Conservation (phyloP, 2,888 invertebrate genomes). For the Bembecia ichneumoniformis region DNA sequence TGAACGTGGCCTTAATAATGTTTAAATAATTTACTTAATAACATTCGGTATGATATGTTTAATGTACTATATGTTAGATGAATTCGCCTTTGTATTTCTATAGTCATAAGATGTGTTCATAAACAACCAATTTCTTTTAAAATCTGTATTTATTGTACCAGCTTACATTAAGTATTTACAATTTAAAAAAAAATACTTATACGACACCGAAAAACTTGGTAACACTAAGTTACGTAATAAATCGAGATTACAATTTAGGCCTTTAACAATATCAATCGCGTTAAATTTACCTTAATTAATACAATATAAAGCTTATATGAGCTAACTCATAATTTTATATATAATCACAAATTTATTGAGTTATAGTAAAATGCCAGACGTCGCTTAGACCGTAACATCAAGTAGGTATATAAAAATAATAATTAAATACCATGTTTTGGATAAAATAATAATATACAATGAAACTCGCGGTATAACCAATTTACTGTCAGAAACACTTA, state of each 20-base stretch:
- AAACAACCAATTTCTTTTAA: conserved; percentile 24
- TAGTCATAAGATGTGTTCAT: conserved; percentile 48
- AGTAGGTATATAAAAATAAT: too few species aligned
- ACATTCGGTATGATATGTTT: conserved; percentile 58
- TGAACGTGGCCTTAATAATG: neutral
- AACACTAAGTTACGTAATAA: conserved; percentile 30
- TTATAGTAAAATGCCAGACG: too few species aligned
- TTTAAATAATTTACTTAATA: neutral
- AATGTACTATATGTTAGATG: conserved; percentile 62
- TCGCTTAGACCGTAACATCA: too few species aligned
- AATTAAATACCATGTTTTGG: too few species aligned
- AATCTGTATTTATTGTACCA: conserved; percentile 24
- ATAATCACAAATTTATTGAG: too few species aligned
- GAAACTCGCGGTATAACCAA: too few species aligned
- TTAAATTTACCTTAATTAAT: too few species aligned
- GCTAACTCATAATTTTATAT: too few species aligned
- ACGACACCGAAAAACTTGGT: conserved; percentile 53
- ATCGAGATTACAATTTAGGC: conserved; percentile 58
- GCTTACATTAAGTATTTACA: neutral
- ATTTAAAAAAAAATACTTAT: conserved; percentile 8
- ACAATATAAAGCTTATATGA: too few species aligned
- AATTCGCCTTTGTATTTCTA: conserved; percentile 30
- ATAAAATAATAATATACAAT: too few species aligned
- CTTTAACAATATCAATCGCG: conserved; percentile 20
- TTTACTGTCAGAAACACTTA: too few species aligned